Evolutionary conservation across 2,888 invertebrate genomes (phyloP).

Genomic region (Zygogramma bicolorata): DNA sequence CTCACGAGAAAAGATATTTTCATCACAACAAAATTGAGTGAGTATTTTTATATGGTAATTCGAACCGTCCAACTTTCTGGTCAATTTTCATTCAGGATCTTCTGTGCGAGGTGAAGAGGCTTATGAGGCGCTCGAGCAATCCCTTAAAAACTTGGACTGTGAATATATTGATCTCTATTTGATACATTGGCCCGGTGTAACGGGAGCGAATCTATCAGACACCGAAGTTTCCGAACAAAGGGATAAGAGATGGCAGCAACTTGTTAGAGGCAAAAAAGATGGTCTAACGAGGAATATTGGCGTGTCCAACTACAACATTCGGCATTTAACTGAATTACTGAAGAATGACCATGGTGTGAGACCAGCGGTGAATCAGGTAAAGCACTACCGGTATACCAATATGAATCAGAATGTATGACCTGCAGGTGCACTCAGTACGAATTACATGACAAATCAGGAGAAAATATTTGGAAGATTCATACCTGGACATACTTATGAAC

Average conservation of each 20-base stretch:
- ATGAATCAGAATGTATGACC: too few species aligned
- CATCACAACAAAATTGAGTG: conserved; percentile 84
- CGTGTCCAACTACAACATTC: conserved; percentile 82
- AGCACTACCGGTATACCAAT: too few species aligned
- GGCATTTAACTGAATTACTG: conserved; percentile 76
- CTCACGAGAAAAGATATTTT: conserved; percentile 81
- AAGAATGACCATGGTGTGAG: conserved; percentile 68
- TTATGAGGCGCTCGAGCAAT: conserved; percentile 70
- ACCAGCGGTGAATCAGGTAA: conserved; percentile 83
- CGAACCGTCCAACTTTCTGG: background rate
- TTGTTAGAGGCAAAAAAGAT: conserved; percentile 74
- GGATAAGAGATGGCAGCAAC: conserved; percentile 75
- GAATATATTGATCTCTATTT: conserved; percentile 83
- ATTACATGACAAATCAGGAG: too few species aligned
- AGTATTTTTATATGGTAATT: conserved; percentile 56
- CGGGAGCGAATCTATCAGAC: conserved; percentile 70
- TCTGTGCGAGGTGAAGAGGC: conserved; percentile 71
- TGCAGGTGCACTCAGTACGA: too few species aligned
- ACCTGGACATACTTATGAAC: too few species aligned
- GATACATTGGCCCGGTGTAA: conserved; percentile 85
- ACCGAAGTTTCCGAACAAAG: conserved; percentile 71
- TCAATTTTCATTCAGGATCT: conserved; percentile 64
- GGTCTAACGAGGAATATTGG: conserved; percentile 78
- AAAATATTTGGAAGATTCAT: too few species aligned
- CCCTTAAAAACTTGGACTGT: conserved; percentile 73